Base-by-base conservation (phyloP, 2,797 vertebrate species). In the Lagothrix lagotricha region DNA sequence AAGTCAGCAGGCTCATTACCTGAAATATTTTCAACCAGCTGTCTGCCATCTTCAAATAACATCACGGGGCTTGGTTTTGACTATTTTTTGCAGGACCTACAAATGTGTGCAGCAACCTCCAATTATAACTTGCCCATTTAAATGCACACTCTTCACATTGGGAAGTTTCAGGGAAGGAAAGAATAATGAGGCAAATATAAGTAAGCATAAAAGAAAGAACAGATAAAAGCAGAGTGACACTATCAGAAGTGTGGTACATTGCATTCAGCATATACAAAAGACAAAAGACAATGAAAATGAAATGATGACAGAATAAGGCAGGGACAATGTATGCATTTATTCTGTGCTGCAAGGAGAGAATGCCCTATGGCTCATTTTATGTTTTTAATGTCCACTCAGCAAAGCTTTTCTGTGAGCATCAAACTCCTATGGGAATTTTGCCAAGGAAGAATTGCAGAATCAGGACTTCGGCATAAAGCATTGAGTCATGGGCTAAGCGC, bases 111-210 rank as follows among this genome's bases (percentile, higher is more conserved):
- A 97, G 50, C 44, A 46, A 79, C 79, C 61, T 96, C 82, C 93
- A 97, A 94, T 98, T 98, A 97, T 97, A 96, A 91, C 90, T 97
- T 85, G 84, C 57, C 82, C 90, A 80, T 94, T 98, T 93, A 95
- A 95, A 83, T 93, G 67, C 41, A 54, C 48, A 83, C 6, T 22
- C 54, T 64, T 96, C 86, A 95, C 76, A 36, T 75, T 91, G 89
- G 76, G 88, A 82, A 95, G 84, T 54, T 85, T 77, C 44, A 61
- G 46, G 44, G 67, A 91, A 90, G 81, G n/a, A 52, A 92, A 92
- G 82, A 95, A 92, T 97, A 98, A 97, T 88, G 73, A 97, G 61
- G 52, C 73, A 39, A 33, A 50, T 75, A 93, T 44, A 96, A 96
- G 30, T 2, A 95, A 84, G 90, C 77, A 95, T 67, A 92, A 95